Base-by-base conservation (phyloP, 92 coral and sea anemone species). In the Palythoa grandiflora region DNA sequence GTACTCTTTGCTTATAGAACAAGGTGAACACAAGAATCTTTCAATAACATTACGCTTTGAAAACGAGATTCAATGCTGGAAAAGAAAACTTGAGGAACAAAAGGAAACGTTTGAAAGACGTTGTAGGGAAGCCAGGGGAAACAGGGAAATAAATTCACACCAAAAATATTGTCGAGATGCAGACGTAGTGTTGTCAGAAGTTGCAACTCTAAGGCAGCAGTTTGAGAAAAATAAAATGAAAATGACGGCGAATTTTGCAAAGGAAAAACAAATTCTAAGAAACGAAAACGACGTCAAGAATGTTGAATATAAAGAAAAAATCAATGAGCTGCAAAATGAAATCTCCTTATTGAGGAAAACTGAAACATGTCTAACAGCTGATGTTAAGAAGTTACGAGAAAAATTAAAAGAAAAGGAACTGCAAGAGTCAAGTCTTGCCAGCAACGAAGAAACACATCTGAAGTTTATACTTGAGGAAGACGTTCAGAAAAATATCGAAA, bases 221-320 rank as follows among this genome's bases (percentile, higher is more conserved):
- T 80, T 80, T n/a, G 85, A 80, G 11, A 38, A 40, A 39, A 66
- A 63, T 19, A 80, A 61, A 28, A 40, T 19, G 74, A 74, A 80
- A 40, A 63, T 39, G 59, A 9, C 17, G 15, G 61, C 85, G 40
- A 39, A 20, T 17, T 80, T 80, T 63, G 12, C 38, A 38, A 63
- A 38, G 11, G 85, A 80, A 60, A 80, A 78, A 13, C 66, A 12
- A 11, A 78, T 39, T 12, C 73, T 80, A 2, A 80, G 6, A 21
- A 63, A 63, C 0, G 59, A 80, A 47, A 39, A 37, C n/a, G 38
- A 80, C 5, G 70, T 20, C 8, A 61, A 60, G 60, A 80, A 63
- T 80, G 72, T 9, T 17, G 85, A 63, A 20, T 63, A 40, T 63
- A 73, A 38, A 38, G 38, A 61, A 13, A 80, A 60, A 66, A 19